Base-by-base conservation (phyloP, 1,140 invertebrate species). In the Drosophila neocordata region DNA sequence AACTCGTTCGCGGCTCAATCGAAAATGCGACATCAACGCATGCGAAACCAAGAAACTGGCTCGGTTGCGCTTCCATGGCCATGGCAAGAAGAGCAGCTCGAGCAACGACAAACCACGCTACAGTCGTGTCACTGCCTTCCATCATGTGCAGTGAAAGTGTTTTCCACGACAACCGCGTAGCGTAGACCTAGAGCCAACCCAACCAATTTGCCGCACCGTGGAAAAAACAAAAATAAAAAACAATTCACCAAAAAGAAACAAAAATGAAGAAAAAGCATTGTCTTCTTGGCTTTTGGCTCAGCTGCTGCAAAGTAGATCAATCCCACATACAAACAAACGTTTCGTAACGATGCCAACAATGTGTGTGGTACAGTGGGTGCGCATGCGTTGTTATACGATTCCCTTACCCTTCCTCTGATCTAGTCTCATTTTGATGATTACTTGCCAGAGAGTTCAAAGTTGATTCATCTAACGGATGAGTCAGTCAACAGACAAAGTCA, bases 111-210 rank as follows among this genome's bases (percentile, higher is more conserved):
- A 38, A 38, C 41, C 13, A 41, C 38, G 38, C 60, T 64, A 38
- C 51, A 80, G 82, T 67, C 83, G 83, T 83, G 83, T 89, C 83
- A 88, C 79, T 88, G 84, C 76, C 83, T 83, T 20, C 41, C 79
- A 70, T 83, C 79, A 88, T 83, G 69, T 71, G 79, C 76, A 88
- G 83, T 88, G 83, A 88, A 88, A 88, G 83, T 88, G 83, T 88
- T 88, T 88, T 88, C 83, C 83, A 88, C 79, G 76, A 79, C 69
- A 79, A 71, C 64, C 63, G 72, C 68, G 35, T 41, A 53, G 67
- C 31, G 48, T 52, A 34, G 34, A 64, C 34, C 61, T 15, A 18
- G 24, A 41, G 51, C 44, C 18, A 67, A 73, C 34, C 53, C 62
- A 65, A 61, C 63, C 68, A 62, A 51, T 67, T 67, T 67, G 56